Evolutionary conservation across 2,888 invertebrate genomes (phyloP), one percentile per base, ranked within the genome.

Genomic region (Tiphia femorata): DNA sequence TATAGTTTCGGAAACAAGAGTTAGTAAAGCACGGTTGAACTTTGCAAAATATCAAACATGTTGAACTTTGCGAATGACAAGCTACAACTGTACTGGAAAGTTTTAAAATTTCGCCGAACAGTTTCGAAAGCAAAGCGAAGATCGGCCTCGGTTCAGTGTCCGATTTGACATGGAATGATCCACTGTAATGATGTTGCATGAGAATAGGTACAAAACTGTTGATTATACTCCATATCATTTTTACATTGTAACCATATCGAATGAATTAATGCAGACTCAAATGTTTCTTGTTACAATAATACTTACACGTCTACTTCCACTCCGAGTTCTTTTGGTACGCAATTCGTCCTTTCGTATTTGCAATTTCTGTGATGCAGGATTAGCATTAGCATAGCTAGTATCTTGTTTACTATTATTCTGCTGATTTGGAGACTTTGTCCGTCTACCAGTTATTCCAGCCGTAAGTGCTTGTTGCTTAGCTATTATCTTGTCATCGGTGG

Each of bases 401-500:
- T 74, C 73, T 21, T 71, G 72, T 4, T 77, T 76, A 17, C 55
- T 72, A 17, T 66, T 57, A 3, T 52, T 35, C 50, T 74, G 67
- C 10, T 61, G 64, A 64, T 73, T 80, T 6, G 80, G 78, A 0
- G 82, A 80, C 55, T 82, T 83, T 7, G 72, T 72, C 43, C 78
- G 83, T 48, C 87, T 85, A 10, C 87, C 87, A 29, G 86, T 87
- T 43, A 91, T 87, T n/a, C 91, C 91, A 27, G 90, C 90, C 33
- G 89, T 87, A 14, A 91, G 85, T 1, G 89, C 88, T 75, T 91
- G 88, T 75, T 89, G 90, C 74, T 88, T 90, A 41, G 87, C 86
- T 72, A 90, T 91, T 2, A 86, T 87, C 80, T 90, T 91, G 69
- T 92, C 92, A 61, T 90, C 88, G 35, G 82, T 79, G 37, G 84